Base-by-base conservation (phyloP, 2,797 vertebrate species). In the Alfaro cultratus region DNA sequence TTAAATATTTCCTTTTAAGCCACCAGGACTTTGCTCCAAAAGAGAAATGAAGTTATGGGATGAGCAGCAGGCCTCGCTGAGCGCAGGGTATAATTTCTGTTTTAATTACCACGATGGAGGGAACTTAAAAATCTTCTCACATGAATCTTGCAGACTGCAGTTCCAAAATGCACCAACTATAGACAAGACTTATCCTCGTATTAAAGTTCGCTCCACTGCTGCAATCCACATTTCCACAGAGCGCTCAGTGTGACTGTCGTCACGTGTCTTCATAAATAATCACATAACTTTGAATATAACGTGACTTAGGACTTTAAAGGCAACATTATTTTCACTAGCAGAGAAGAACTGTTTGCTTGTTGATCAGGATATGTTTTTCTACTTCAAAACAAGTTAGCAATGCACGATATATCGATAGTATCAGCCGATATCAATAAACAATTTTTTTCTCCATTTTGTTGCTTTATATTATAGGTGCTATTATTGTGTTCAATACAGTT, bases 1-100 rank as follows among this genome's bases (percentile, higher is more conserved):
- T 36, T 73, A 39, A 41, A 55, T 39, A 74, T 74, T 70, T 74
- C 5, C 34, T 55, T 74, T 41, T 41, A 29, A 74, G 41, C 23
- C 49, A 74, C 23, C 73, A 74, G 11, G 34, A 39, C 13, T 23
- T 6, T 23, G 49, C 49, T 74, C 47, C 55, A 1, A 16, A n/a
- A 16, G 18, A 21, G 13, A 26, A n/a, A 51, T 43, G 16, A 57
- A 43, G 26, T n/a, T n/a, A 21, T 18, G 13, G 51, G 51, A 18
- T 43, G 36, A 75, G 51, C 73, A 29, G 73, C 51, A 57, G 51
- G 36, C 23, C 26, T 55, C 2, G 12, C 34, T 74, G 73, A 74
- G 15, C 2, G 0, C 36, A 55, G 49, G 73, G 41, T 55, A n/a
- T 41, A 16, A 74, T 49, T 75, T 57, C 9, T 29, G 73, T 75